A percentile compares a stretch with the other conserved stretches of the same genome.
Evolutionary conservation across 1,140 invertebrate species (phyloP).

Genomic region (Coenobita brevimanus): DNA sequence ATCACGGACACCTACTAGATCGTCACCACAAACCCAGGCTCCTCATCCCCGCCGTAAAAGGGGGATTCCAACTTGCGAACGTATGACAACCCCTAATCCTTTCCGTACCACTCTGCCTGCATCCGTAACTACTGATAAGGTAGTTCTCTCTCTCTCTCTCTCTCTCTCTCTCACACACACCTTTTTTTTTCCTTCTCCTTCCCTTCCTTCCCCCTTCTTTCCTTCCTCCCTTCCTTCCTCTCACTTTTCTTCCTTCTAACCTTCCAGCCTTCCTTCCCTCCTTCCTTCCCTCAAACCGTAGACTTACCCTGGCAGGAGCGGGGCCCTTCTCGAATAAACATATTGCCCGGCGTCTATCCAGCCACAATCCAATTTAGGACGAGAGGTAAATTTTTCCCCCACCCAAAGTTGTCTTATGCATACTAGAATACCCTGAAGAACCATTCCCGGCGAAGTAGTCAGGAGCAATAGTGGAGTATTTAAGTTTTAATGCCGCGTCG

Average conservation of each 20-base stretch:
- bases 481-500: slow-evolving; percentile 65
- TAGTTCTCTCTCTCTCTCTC: slow-evolving; percentile 3
- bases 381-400: slow-evolving; percentile 67
- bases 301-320: no score
- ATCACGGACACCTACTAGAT: no score
- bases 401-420: slow-evolving; percentile 68
- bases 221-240: not conserved
- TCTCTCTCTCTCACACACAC: not conserved
- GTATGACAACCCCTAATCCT: slow-evolving; percentile 64
- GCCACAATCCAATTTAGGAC: slow-evolving; percentile 69
- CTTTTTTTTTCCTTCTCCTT: not conserved
- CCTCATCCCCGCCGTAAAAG: slow-evolving; percentile 11
- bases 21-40: not conserved
- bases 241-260: not conserved
- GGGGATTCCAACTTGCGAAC: slow-evolving; percentile 57
- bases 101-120: slow-evolving; percentile 41
- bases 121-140: slow-evolving; percentile 62
- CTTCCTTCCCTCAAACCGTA: not conserved
- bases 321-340: slow-evolving; percentile 66
- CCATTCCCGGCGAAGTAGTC: slow-evolving; percentile 57
- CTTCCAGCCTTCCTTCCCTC: not conserved
- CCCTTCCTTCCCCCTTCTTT: not conserved
- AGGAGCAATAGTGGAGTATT: slow-evolving; percentile 64
- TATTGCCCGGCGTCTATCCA: slow-evolving; percentile 64
- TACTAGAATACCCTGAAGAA: slow-evolving; percentile 67